phyloP scores from a whole-genome alignment of 2,113 vertebrate species.

The Hypocryptadius cinnamomeus region DNA sequence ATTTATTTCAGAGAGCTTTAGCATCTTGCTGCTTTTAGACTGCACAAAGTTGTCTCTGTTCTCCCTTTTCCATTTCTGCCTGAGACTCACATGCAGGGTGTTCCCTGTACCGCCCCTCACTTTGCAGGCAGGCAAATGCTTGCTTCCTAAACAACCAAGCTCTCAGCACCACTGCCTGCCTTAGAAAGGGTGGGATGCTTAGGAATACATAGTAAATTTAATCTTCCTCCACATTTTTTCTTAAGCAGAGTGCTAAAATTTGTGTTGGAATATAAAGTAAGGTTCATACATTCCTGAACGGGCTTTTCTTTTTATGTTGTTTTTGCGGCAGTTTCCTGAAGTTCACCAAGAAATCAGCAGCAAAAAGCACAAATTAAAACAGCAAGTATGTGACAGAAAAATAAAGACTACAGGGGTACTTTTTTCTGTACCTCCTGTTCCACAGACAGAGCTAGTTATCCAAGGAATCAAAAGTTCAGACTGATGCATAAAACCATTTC shows the following conservation, averaged over 20 bases:
- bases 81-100: neutral
- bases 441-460: neutral
- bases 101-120: neutral
- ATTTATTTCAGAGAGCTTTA: neutral
- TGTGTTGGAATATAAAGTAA: neutral
- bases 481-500: neutral
- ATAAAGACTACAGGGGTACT: neutral
- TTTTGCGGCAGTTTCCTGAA: neutral
- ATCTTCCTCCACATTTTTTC: conserved; percentile 10
- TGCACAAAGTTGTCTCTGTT: neutral
- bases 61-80: neutral
- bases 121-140: neutral
- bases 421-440: neutral
- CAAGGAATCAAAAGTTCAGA: neutral
- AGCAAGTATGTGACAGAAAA: neutral
- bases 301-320: neutral
- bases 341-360: neutral
- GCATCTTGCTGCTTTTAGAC: neutral
- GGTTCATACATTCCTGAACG: neutral
- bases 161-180: neutral
- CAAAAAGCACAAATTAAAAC: neutral
- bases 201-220: conserved; percentile 11
- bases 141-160: neutral
- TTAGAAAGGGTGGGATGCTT: neutral
- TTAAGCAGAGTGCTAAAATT: neutral